Evolutionary conservation across 2,888 invertebrate genomes (phyloP).

Genomic region (Dione juno): DNA sequence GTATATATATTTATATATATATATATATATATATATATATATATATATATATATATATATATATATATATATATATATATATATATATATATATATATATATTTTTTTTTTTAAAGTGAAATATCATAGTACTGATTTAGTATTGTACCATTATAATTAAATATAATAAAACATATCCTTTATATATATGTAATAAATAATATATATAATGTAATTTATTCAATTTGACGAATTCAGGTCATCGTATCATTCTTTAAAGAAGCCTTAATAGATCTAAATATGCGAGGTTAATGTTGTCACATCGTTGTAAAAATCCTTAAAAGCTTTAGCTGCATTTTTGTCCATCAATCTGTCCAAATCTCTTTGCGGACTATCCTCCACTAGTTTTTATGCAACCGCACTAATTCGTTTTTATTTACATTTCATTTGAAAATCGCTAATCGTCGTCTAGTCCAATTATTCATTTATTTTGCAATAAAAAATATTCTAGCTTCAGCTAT

Average conservation of each 20-base stretch:
- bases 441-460: neutral
- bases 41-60: too few relatives aligned
- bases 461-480: slow-evolving; percentile 10
- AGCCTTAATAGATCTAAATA: slow-evolving; percentile 23
- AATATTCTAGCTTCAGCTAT: neutral
- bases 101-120: too few relatives aligned
- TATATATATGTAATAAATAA: too few relatives aligned
- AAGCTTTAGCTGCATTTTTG: slow-evolving; percentile 44
- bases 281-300: slow-evolving; percentile 24
- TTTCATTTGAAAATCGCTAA: slow-evolving; percentile 21
- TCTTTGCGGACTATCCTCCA: slow-evolving; percentile 33
- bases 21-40: too few relatives aligned
- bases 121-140: too few relatives aligned
- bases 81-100: too few relatives aligned
- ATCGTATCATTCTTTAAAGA: slow-evolving; percentile 17
- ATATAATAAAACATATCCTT: too few relatives aligned
- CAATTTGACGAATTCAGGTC: slow-evolving; percentile 11
- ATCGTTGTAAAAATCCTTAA: slow-evolving; percentile 38
- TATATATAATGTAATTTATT: slow-evolving; percentile 15
- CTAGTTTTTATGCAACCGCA: slow-evolving; percentile 37
- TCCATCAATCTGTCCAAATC: slow-evolving; percentile 44
- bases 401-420: slow-evolving; percentile 35
- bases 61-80: too few relatives aligned
- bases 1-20: too few relatives aligned
- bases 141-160: too few relatives aligned